A percentile compares a stretch with the other conserved stretches of the same genome.
Conservation (phyloP, 2,113 vertebrate species). For the Pomatostomus ruficeps region DNA sequence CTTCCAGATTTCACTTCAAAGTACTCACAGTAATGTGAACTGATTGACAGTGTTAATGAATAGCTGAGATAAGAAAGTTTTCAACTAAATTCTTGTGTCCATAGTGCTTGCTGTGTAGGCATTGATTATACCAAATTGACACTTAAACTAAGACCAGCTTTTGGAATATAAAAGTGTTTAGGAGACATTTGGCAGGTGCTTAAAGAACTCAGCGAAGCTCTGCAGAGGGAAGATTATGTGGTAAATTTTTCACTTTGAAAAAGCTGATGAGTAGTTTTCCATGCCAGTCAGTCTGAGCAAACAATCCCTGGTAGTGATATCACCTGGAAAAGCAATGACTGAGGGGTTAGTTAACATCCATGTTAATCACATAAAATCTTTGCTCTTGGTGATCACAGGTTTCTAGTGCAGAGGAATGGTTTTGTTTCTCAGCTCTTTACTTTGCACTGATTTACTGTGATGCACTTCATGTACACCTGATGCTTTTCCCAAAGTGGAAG, state of each 20-base stretch:
- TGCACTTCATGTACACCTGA: background rate
- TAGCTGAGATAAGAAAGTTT: background rate
- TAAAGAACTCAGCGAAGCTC: background rate
- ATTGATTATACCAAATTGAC: background rate
- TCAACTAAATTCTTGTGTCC: background rate
- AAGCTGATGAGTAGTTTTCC: background rate
- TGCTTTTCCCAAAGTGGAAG: background rate
- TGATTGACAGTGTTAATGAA: background rate
- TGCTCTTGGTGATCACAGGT: background rate
- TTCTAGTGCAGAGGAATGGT: background rate
- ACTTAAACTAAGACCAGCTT: background rate
- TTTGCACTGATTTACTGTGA: background rate
- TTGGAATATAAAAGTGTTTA: background rate
- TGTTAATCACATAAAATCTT: background rate
- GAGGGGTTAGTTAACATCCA: background rate
- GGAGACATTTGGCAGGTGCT: background rate
- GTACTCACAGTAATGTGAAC: background rate
- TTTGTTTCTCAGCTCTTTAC: background rate
- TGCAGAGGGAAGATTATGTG: background rate
- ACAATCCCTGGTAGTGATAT: background rate
- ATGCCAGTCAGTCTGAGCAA: background rate
- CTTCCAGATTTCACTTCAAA: background rate
- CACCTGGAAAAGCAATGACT: background rate
- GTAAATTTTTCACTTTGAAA: background rate
- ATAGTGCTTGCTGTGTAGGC: background rate